Base-by-base conservation (phyloP, 2,888 invertebrate genomes). In the Smittia aterrima region DNA sequence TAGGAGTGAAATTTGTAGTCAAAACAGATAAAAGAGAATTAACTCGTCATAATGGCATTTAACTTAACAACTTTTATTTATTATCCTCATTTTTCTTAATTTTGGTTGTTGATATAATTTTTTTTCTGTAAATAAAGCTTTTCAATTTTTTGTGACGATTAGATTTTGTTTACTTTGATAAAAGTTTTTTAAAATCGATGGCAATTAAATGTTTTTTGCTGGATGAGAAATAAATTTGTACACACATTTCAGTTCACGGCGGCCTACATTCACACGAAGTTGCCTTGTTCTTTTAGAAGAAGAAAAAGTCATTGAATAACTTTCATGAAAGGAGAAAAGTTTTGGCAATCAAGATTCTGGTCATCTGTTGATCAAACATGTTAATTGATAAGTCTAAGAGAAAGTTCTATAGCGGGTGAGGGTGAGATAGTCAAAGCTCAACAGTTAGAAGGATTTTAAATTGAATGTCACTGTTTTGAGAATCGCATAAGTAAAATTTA, bases 191-290 rank as follows among this genome's bases (percentile, higher is more conserved):
- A 64, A 16, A 3, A 16, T 64, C n/a, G 25, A 64, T 64, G n/a
- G 11, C 20, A 58, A 64, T 64, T 58, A 58, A 18, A 7, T 18
- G 25, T 27, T 70, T 38, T n/a, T n/a, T n/a, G n/a, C 1, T 66
- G 16, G 22, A 22, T 9, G n/a, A n/a, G 58, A 58, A 38, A 13
- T 13, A 27, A 62, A 18, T 40, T 62, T 72, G 72, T 72, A 72
- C 58, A 72, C 62, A 72, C 25, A 4, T 62, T 72, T 72, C 62
- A 72, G 72, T 72, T 72, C 27, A 72, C 58, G n/a, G 27, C 72
- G 72, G 72, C 72, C 72, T 72, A 72, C 53, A 72, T 72, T 72
- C 72, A 72, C 72, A 64, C 32, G 18, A 24, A 22, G 72, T 62
- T 72, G 72, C 72, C 72, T 72, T 72, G 38, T 72, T 27, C 22